Percentiles rank a stretch among this genome's conserved stretches.
Evolutionary conservation across 2,888 invertebrate species (phyloP).

Genomic region (Polydrusus cervinus): DNA sequence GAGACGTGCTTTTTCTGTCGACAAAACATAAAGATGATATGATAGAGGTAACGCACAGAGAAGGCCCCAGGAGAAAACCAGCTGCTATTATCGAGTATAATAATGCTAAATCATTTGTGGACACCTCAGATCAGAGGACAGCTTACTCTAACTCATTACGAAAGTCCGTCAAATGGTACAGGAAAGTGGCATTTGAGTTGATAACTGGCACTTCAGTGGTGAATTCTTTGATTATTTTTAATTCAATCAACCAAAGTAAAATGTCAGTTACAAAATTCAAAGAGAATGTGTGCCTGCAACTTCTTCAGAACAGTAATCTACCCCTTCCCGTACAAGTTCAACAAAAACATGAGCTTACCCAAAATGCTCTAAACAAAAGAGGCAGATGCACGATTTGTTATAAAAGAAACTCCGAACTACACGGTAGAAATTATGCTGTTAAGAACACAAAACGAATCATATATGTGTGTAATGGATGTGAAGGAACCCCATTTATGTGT

Average conservation of each 20-base stretch:
- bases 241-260: constrained; percentile 19
- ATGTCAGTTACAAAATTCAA: constrained; percentile 17
- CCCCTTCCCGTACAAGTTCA: background rate
- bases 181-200: constrained; percentile 16
- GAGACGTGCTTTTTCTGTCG: constrained; percentile 42
- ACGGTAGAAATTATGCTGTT: constrained; percentile 4
- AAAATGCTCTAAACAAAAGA: constrained; percentile 1
- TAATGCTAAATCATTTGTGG: constrained; percentile 53
- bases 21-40: constrained; percentile 38
- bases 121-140: constrained; percentile 55
- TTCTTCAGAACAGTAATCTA: constrained; percentile 11
- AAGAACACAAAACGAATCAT: background rate
- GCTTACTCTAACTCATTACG: constrained; percentile 23
- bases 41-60: constrained; percentile 1
- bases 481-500: constrained; percentile 8
- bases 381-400: constrained; percentile 1
- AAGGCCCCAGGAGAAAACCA: constrained; percentile 3
- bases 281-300: constrained; percentile 17
- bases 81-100: constrained; percentile 2
- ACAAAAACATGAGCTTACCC: constrained; percentile 7
- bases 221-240: constrained; percentile 11
- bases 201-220: constrained; percentile 28
- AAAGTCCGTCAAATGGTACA: constrained; percentile 24
- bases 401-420: constrained; percentile 1
- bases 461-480: constrained; percentile 1